Evolutionary conservation across 2,888 invertebrate species (phyloP), one percentile per base, ranked within the genome.

Genomic region (Thelaira solivaga): DNA sequence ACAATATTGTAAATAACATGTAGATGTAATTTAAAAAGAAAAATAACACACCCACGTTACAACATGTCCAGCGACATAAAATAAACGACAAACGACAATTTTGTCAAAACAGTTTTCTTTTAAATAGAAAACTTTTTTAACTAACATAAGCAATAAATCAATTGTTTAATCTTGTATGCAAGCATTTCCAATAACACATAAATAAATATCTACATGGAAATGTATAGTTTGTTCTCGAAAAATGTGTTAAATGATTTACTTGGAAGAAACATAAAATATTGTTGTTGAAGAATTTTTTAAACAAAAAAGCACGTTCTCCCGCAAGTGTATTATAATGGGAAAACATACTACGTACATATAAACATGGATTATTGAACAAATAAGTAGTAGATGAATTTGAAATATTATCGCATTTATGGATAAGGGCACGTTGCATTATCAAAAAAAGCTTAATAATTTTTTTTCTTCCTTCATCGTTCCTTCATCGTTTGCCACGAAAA

Each of bases 281-380:
- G n/a, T n/a, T n/a, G 41, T 43, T 5, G 34, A 61, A 16, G 7
- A 53, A 39, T n/a, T 34, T 61, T 45, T 55, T 61, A 47, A 45
- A 49, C 41, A 49, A 69, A 78, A 78, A 71, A 65, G 61, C 78
- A 78, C 78, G 78, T 78, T 78, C 65, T 71, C 29, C 8, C 29
- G 53, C 55, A 29, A 47, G 59, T 29, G 57, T 59, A 64, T 71
- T 61, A 39, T 69, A 36, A 53, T 64, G 64, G 51, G 53, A 61
- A 61, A 59, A 51, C n/a, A n/a, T n/a, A n/a, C n/a, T n/a, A n/a
- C n/a, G n/a, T n/a, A n/a, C n/a, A n/a, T n/a, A n/a, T n/a, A n/a
- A n/a, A n/a, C 73, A 73, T 64, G 51, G 64, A 64, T 69, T 78
- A 65, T 74, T 74, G 78, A 65, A 78, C 65, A 78, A 78, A 59